These are phyloP conservation scores for Dicyrtomina minuta DNA, from an alignment of 2,888 invertebrate species.

Conservation along the genomic window DNA sequence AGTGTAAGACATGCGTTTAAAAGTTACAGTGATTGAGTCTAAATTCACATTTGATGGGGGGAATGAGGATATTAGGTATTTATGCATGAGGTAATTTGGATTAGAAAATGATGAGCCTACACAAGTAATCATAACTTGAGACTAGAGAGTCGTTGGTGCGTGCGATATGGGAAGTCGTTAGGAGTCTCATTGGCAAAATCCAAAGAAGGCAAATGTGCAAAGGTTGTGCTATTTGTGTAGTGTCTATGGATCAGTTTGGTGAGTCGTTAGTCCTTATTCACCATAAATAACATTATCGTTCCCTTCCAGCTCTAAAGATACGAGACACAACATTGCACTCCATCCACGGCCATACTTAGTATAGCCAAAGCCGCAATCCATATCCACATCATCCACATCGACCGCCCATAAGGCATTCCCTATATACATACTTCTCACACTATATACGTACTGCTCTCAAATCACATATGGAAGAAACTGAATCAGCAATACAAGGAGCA, in stretches of 20 bases:
- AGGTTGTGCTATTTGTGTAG: constrained; percentile 28
- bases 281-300: constrained; percentile 39
- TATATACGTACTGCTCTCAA: too few species aligned
- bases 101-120: constrained; percentile 16
- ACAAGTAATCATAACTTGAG: constrained; percentile 20
- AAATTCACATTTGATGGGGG: constrained; percentile 17
- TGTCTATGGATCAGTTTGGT: constrained; percentile 37
- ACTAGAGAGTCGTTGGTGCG: constrained; percentile 26
- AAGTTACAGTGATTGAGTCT: too few species aligned
- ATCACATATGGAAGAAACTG: too few species aligned
- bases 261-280: constrained; percentile 34
- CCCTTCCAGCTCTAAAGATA: constrained; percentile 20
- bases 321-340: neutral
- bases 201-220: constrained; percentile 19
- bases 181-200: constrained; percentile 32
- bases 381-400: too few species aligned
- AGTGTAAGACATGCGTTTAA: too few species aligned
- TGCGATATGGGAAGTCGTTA: constrained; percentile 30
- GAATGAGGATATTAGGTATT: constrained; percentile 25
- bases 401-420: too few species aligned
- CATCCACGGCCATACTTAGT: constrained; percentile 3
- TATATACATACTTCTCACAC: too few species aligned
- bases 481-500: too few species aligned
- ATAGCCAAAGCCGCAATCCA: too few species aligned
- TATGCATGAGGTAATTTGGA: constrained; percentile 28